These are phyloP conservation scores for Hyla sarda DNA, from an alignment of 2,113 vertebrate genomes.

Conservation along the genomic window DNA sequence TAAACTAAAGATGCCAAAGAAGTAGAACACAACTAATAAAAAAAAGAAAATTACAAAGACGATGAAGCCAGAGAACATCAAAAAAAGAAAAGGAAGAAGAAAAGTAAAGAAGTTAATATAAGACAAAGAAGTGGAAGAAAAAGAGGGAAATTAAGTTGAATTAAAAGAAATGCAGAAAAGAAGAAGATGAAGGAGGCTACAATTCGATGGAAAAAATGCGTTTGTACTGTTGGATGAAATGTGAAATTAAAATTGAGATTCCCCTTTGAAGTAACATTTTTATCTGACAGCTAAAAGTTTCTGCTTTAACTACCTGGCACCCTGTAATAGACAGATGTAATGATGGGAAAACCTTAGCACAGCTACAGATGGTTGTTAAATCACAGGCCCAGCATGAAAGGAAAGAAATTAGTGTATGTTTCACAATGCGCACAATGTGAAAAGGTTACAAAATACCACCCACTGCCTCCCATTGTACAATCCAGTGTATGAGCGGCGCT, in stretches of 20 bases:
- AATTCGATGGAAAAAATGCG: not conserved
- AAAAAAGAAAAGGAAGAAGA: not conserved
- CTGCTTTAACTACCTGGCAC: not conserved
- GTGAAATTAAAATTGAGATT: not conserved
- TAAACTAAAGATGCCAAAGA: too few species aligned
- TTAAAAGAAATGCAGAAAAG: not conserved
- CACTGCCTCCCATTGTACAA: not conserved
- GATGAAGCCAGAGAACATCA: too few species aligned
- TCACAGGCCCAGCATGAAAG: constrained; percentile 48
- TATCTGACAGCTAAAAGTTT: not conserved
- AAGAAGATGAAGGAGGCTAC: not conserved
- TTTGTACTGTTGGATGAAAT: not conserved
- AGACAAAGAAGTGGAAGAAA: too few species aligned
- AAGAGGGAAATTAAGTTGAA: not conserved
- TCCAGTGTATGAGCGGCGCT: not conserved
- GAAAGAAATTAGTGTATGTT: constrained; percentile 22
- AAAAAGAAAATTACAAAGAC: too few species aligned
- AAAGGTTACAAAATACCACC: constrained; percentile 48
- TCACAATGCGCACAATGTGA: constrained; percentile 31
- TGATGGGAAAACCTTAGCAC: not conserved
- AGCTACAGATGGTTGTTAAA: constrained; percentile 40
- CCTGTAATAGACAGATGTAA: constrained; percentile 13
- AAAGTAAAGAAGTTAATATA: too few species aligned
- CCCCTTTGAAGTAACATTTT: not conserved
- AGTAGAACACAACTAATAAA: too few species aligned